phyloP scores from a whole-genome alignment of 2,888 invertebrate genomes.

The Sturmia bella region DNA sequence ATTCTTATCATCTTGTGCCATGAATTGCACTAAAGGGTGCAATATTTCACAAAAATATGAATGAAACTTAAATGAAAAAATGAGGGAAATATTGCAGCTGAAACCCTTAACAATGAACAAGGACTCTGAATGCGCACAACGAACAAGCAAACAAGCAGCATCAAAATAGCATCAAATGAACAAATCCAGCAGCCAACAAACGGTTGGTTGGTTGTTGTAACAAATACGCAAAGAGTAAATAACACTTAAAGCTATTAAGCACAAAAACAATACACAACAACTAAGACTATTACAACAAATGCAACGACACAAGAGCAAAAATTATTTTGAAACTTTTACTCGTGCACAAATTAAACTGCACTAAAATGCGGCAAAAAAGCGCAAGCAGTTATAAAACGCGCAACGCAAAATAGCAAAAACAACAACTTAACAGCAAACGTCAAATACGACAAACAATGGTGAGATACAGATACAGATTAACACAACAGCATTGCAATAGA shows the following conservation, averaged over 20 bases:
- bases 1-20: slow-evolving; percentile 59
- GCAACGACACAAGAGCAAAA: not conserved
- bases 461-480: slow-evolving; percentile 11
- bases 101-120: slow-evolving; percentile 46
- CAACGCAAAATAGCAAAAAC: slow-evolving; percentile 7
- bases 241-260: slow-evolving; percentile 64
- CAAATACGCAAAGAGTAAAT: slow-evolving; percentile 58
- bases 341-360: slow-evolving; percentile 27
- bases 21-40: slow-evolving; percentile 70
- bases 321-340: not conserved
- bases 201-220: slow-evolving; percentile 32
- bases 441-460: slow-evolving; percentile 48
- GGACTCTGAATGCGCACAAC: not conserved
- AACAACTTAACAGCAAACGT: slow-evolving; percentile 44
- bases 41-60: slow-evolving; percentile 69
- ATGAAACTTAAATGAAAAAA: slow-evolving; percentile 34
- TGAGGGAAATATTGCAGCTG: slow-evolving; percentile 25
- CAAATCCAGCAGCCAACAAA: slow-evolving; percentile 44
- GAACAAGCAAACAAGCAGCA: slow-evolving; percentile 9
- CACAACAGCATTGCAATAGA: slow-evolving; percentile 21
- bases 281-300: not conserved
- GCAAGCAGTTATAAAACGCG: not conserved
- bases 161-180: slow-evolving; percentile 24
- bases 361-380: not conserved
- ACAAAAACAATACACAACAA: slow-evolving; percentile 18